Percentiles rank a stretch among this genome's conserved stretches.
phyloP scores from a whole-genome alignment of 2,888 invertebrate genomes.

The Melitaea athalia region DNA sequence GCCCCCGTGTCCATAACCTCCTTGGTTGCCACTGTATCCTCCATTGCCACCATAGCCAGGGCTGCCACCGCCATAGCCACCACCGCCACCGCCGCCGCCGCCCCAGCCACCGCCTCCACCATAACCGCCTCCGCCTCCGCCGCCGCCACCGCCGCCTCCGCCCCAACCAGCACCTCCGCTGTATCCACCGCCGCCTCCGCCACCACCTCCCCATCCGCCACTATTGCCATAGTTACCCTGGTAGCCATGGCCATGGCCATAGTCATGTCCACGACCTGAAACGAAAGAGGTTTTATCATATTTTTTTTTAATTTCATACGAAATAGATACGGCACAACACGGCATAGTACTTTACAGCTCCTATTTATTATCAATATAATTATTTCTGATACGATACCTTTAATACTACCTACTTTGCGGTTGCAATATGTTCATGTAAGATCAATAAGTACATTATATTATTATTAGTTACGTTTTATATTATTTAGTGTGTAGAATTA shows the following conservation, averaged over 20 bases:
- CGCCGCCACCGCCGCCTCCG: slow-evolving; percentile 39
- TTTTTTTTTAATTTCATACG: too few species aligned
- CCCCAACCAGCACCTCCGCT: slow-evolving; percentile 42
- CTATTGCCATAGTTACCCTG: slow-evolving; percentile 24
- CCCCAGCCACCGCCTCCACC: slow-evolving; percentile 42
- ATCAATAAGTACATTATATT: background rate
- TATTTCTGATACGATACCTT: too few species aligned
- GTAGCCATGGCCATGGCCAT: slow-evolving; percentile 24
- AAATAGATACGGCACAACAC: too few species aligned
- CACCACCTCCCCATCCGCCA: slow-evolving; percentile 28
- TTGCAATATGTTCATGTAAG: too few species aligned
- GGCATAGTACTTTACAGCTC: too few species aligned
- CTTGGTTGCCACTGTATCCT: slow-evolving; percentile 23
- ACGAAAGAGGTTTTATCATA: background rate
- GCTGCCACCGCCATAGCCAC: slow-evolving; percentile 32
- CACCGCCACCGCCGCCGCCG: slow-evolving; percentile 42
- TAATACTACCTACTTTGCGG: too few species aligned
- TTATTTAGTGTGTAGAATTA: too few species aligned
- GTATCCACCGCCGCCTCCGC: slow-evolving; percentile 39
- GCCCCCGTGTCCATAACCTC: slow-evolving; percentile 23
- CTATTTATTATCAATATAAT: too few species aligned
- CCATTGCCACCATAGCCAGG: slow-evolving; percentile 32
- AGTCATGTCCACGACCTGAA: slow-evolving; percentile 14
- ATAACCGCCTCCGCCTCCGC: slow-evolving; percentile 40
- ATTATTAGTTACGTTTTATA: too few species aligned